Evolutionary conservation across 2,888 invertebrate species (phyloP).

Genomic region (Aethes cnicana): DNA sequence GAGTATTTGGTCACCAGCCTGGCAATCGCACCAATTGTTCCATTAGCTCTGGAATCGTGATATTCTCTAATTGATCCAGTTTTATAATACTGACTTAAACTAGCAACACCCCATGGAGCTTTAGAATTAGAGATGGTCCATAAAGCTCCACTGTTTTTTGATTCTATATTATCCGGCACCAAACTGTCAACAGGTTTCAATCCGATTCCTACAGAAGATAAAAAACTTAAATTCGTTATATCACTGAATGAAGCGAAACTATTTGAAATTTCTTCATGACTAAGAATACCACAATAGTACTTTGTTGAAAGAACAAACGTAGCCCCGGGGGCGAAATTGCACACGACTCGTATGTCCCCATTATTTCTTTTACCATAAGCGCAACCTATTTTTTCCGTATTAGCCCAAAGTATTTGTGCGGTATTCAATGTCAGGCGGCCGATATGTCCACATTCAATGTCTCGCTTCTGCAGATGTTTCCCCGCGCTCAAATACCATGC

Average conservation of each 20-base stretch:
- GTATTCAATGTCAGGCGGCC: slow-evolving; percentile 55
- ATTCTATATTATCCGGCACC: background rate
- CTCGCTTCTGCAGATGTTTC: slow-evolving; percentile 47
- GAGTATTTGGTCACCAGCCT: slow-evolving; percentile 60
- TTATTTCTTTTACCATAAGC: slow-evolving; percentile 53
- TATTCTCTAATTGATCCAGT: slow-evolving; percentile 47
- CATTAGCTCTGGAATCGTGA: slow-evolving; percentile 45
- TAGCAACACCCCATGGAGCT: slow-evolving; percentile 49
- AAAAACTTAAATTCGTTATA: slow-evolving; percentile 41
- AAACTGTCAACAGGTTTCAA: slow-evolving; percentile 32
- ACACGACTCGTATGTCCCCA: slow-evolving; percentile 64
- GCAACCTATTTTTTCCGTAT: slow-evolving; percentile 68
- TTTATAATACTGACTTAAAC: slow-evolving; percentile 50
- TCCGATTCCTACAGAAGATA: slow-evolving; percentile 46
- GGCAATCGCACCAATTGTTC: slow-evolving; percentile 54
- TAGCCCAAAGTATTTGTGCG: slow-evolving; percentile 67
- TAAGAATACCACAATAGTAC: slow-evolving; percentile 63
- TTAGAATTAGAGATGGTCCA: background rate
- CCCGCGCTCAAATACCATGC: slow-evolving; percentile 67
- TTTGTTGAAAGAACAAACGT: slow-evolving; percentile 54
- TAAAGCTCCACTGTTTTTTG: background rate
- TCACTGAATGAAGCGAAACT: slow-evolving; percentile 31
- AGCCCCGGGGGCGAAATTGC: slow-evolving; percentile 72
- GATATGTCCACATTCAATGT: slow-evolving; percentile 63
- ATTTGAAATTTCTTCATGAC: slow-evolving; percentile 43